Evolutionary conservation across 2,113 vertebrate genomes (phyloP), one percentile per base, ranked within the genome.

Genomic region (Xyrauchen texanus): DNA sequence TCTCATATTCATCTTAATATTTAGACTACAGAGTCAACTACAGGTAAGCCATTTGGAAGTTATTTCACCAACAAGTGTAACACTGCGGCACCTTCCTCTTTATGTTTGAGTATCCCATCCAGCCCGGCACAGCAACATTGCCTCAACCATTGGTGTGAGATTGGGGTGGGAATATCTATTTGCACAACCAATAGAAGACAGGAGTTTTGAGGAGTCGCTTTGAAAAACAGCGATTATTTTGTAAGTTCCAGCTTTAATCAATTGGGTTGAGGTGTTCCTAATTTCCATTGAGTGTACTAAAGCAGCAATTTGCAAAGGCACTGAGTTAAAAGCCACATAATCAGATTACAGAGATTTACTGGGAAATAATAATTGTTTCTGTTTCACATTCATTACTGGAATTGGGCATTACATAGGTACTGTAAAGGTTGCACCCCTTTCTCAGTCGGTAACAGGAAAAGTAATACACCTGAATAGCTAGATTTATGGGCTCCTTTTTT

Each of bases 331-430:
- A 89, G 79, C 85, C 61, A 83, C 77, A 84, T 91, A 90, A 91
- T 89, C 78, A 83, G 83, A 92, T 91, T 91, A 89, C 87, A 82
- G 79, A 88, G 86, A 88, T 80, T 85, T 89, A 84, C 84, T 84
- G 86, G 85, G 88, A 92, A 91, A 90, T 88, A 87, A 85, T 83
- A 64, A 82, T 87, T 83, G 85, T 66, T n/a, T 51, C 77, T 46
- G 71, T 87, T 88, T 86, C 86, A 88, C 87, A 79, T 84, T 90
- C 21, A 34, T 34, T 89, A 87, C 88, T 86, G 87, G 88, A 90
- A 83, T 71, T 21, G 52, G 79, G 13, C 44, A 7, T 52, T 78
- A 49, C 45, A 64, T 45, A 75, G 60, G 73, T 77, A 75, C 77
- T 42, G 74, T 85, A 86, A 89, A 87, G 79, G 79, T 87, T 87